phyloP scores from a whole-genome alignment of 2,888 invertebrate species.

The Stenichneumon culpator region DNA sequence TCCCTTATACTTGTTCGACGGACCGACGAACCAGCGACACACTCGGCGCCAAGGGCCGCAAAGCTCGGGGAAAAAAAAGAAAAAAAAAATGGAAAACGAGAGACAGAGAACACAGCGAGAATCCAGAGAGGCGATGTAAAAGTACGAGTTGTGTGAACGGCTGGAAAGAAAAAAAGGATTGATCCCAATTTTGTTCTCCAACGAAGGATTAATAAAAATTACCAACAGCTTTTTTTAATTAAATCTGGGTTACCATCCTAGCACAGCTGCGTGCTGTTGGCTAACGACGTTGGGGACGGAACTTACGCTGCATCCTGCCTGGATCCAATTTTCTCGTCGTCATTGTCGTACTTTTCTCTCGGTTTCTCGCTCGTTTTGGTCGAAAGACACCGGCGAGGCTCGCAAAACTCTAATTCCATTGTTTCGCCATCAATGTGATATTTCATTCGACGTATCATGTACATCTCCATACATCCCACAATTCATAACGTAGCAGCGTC shows the following conservation, averaged over 20 bases:
- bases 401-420: not conserved
- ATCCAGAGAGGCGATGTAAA: slow-evolving; percentile 17
- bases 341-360: not conserved
- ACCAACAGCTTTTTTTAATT: slow-evolving; percentile 43
- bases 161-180: slow-evolving; percentile 22
- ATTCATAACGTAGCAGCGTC: not conserved
- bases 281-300: slow-evolving; percentile 1
- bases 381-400: no score
- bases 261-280: not conserved
- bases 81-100: slow-evolving; percentile 27
- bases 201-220: slow-evolving; percentile 65
- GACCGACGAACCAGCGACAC: slow-evolving; percentile 34
- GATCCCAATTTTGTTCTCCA: slow-evolving; percentile 27
- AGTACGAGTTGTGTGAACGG: slow-evolving; percentile 16
- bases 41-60: not conserved
- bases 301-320: not conserved
- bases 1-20: slow-evolving; percentile 41
- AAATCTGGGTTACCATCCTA: slow-evolving; percentile 65
- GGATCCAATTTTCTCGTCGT: not conserved
- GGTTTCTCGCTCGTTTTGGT: not conserved
- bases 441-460: not conserved
- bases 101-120: slow-evolving; percentile 14
- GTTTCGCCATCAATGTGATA: not conserved
- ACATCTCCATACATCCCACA: not conserved
- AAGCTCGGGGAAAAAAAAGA: slow-evolving; percentile 9